Conservation (phyloP, 2,888 invertebrate species). For the Achlya flavicornis region DNA sequence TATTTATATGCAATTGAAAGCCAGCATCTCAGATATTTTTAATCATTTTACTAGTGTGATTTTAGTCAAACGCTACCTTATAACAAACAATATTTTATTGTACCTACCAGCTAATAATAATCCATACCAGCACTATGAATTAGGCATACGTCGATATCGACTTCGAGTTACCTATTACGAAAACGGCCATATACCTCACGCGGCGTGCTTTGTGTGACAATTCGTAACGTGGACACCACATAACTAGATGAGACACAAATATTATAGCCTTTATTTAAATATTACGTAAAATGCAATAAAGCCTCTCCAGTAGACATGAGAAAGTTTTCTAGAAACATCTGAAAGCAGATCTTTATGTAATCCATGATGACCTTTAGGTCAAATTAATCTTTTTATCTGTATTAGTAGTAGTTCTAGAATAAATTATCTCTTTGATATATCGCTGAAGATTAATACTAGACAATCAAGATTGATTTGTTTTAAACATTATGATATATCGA, state of each 20-base stretch:
- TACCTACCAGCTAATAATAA: background rate
- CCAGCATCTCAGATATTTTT: too few relatives aligned
- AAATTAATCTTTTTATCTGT: background rate
- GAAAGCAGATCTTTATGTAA: background rate
- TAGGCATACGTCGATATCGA: slow-evolving; percentile 44
- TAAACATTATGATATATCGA: background rate
- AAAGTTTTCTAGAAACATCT: background rate
- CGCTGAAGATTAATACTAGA: too few relatives aligned
- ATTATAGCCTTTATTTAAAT: slow-evolving; percentile 9
- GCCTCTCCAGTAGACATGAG: background rate
- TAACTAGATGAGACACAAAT: slow-evolving; percentile 27
- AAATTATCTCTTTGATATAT: background rate
- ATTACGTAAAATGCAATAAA: slow-evolving; percentile 15
- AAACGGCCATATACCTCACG: slow-evolving; percentile 63
- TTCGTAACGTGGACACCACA: slow-evolving; percentile 24
- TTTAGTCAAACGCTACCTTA: too few relatives aligned
- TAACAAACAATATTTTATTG: background rate
- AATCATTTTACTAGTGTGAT: too few relatives aligned
- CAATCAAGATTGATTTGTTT: background rate
- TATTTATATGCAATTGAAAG: too few relatives aligned
- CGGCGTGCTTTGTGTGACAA: slow-evolving; percentile 66
- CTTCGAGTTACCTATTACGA: slow-evolving; percentile 71
- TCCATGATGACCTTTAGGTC: background rate
- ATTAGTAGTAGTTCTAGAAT: background rate
- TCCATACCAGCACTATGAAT: slow-evolving; percentile 55